These are phyloP conservation scores for Ursus arctos DNA, from an alignment of 2,113 vertebrate species.

Conservation along the genomic window DNA sequence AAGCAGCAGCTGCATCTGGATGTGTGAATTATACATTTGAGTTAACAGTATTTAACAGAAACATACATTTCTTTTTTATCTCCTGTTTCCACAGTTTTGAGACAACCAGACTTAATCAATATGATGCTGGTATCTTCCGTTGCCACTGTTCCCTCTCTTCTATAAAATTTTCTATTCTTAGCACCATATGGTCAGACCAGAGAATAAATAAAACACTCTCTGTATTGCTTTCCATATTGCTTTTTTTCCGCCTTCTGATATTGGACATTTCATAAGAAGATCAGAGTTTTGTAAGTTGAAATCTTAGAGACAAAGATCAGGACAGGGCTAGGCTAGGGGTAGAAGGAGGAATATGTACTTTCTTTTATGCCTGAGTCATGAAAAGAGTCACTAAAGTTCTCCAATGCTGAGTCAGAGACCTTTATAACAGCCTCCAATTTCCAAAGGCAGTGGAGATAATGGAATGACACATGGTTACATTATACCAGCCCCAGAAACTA, in stretches of 20 bases:
- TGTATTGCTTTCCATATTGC: not conserved
- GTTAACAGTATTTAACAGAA: conserved; percentile 48
- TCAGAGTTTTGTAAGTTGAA: conserved; percentile 6
- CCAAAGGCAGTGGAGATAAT: not conserved
- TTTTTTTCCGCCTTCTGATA: not conserved
- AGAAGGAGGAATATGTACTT: not conserved
- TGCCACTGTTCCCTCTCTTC: not conserved
- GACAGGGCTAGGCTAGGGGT: not conserved
- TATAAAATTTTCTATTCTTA: not conserved
- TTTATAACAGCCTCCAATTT: not conserved
- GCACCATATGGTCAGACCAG: not conserved
- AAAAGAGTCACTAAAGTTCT: not conserved
- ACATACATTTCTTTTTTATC: not conserved
- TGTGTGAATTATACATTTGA: conserved; percentile 49
- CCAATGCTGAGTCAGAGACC: not conserved
- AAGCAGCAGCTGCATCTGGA: conserved; percentile 46
- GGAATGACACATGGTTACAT: not conserved
- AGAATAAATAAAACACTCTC: not conserved
- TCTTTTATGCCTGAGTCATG: not conserved
- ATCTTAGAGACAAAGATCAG: conserved; percentile 16
- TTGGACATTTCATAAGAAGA: not conserved
- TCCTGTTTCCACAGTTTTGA: not conserved
- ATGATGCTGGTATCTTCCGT: not conserved
- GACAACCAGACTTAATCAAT: not conserved
- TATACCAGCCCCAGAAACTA: not conserved